Base-by-base conservation (phyloP, 2,113 vertebrate genomes). In the Leptobrachium leishanense region DNA sequence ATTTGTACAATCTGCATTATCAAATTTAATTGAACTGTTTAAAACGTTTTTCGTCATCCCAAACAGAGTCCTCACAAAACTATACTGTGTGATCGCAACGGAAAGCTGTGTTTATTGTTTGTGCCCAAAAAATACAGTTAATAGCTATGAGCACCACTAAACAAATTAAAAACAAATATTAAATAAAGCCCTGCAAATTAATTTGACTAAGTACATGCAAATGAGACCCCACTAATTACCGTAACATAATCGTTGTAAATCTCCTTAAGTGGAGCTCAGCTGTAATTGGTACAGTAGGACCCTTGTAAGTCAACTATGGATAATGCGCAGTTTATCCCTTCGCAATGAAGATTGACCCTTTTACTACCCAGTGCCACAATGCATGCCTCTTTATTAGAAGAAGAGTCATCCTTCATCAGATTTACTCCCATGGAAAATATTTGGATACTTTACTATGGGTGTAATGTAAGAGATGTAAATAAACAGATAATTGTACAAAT, bases 11-110 rank as follows among this genome's bases (percentile, higher is more conserved):
- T 53, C 50, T 46, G 8, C 63, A 46, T 65, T 65, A 74, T 81
- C 76, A 83, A 4, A 50, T n/a, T 77, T 84, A 88, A 85, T 86
- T 75, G 87, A 78, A 75, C 81, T 63, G 69, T 88, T 83, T 83
- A 66, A 84, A 68, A 75, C 8, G 46, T 5, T 5, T 50, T 5
- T 50, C 46, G 46, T 8, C 46, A 50, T 50, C 46, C 46, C 4
- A 50, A 50, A 50, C 8, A 50, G 46, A 31, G 20, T 31, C 20
- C 0, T 31, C 20, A 31, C 20, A 31, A 31, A 31, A 1, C 20
- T 31, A 31, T 31, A 31, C 20, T 8, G 46, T 50, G 46, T 50
- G 46, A 50, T 5, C 8, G 46, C 46, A 50, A 50, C 4, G 46
- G 41, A 59, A 59, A 11, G 46, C 11, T 59, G 13, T 39, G 2